Base-by-base conservation (phyloP, 2,888 invertebrate genomes). In the Osedax frankpressi region DNA sequence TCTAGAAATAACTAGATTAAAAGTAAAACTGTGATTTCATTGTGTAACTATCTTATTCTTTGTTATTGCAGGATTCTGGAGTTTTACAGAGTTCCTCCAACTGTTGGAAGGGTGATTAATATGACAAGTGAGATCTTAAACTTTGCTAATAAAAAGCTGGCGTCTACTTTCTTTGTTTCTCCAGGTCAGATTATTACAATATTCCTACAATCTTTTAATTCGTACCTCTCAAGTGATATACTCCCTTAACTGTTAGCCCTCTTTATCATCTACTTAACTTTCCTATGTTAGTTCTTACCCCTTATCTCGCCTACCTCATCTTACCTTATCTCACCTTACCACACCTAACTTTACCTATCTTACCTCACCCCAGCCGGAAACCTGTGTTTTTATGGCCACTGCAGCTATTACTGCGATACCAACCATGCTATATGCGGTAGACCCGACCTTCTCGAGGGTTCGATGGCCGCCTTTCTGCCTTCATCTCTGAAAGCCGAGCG, bases 1-100 rank as follows among this genome's bases (percentile, higher is more conserved):
- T n/a, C n/a, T n/a, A n/a, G n/a, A n/a, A n/a, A n/a, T n/a, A n/a
- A n/a, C n/a, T n/a, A n/a, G n/a, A n/a, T n/a, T n/a, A n/a, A n/a
- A n/a, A n/a, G n/a, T n/a, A n/a, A n/a, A n/a, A n/a, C n/a, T n/a
- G n/a, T n/a, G n/a, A n/a, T n/a, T n/a, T n/a, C n/a, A n/a, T n/a
- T n/a, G n/a, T n/a, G n/a, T n/a, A n/a, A n/a, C n/a, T n/a, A n/a
- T n/a, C n/a, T n/a, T n/a, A n/a, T n/a, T n/a, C n/a, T n/a, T n/a
- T 19, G 19, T 11, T 44, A 44, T 44, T 68, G 6, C 87, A 95
- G 96, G 86, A 86, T 95, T 79, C 86, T 97, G 77, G 95, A 93
- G 69, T 97, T 94, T 86, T 89, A 94, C 75, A 81, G 96, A 77
- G 94, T 96, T 11, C 95, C 97, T 89, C 97, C 97, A 29, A 94